A percentile compares a stretch with the other conserved stretches of the same genome.
These are phyloP conservation scores for Scatophagus argus DNA, from an alignment of 2,113 vertebrate genomes.

Conservation along the genomic window DNA sequence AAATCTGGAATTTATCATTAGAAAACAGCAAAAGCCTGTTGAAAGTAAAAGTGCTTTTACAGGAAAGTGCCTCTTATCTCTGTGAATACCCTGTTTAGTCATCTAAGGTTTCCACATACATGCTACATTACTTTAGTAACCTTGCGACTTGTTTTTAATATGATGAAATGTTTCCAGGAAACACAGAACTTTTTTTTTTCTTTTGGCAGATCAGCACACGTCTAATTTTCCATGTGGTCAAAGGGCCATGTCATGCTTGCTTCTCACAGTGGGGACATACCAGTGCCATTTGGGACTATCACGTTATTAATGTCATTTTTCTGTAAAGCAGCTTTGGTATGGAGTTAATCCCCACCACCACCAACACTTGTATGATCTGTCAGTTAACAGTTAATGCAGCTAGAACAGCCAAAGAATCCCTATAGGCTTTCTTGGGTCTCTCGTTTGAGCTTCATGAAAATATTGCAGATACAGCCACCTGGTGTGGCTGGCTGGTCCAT, in stretches of 20 bases:
- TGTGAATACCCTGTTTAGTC: neutral
- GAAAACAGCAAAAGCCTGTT: neutral
- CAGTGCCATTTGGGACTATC: conserved; percentile 40
- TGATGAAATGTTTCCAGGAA: conserved; percentile 3
- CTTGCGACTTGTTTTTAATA: neutral
- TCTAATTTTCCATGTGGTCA: neutral
- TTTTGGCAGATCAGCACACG: neutral
- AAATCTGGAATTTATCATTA: neutral
- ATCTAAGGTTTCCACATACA: neutral
- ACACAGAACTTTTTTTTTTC: neutral
- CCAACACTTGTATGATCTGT: conserved; percentile 21
- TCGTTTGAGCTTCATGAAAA: neutral
- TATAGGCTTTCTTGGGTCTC: neutral
- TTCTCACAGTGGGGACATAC: conserved; percentile 7
- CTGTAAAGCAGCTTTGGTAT: conserved; percentile 48
- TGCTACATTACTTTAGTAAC: too few species aligned
- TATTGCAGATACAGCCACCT: too few species aligned
- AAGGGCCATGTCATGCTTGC: neutral
- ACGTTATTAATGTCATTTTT: conserved; percentile 49
- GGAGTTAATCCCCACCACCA: conserved; percentile 30
- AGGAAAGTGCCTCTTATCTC: neutral
- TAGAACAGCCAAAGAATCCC: neutral
- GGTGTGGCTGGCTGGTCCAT: too few species aligned
- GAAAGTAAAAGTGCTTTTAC: neutral
- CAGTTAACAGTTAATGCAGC: conserved; percentile 38